Evolutionary conservation across 1,140 invertebrate genomes (phyloP).

Genomic region (Caenorhabditis tropicalis): DNA sequence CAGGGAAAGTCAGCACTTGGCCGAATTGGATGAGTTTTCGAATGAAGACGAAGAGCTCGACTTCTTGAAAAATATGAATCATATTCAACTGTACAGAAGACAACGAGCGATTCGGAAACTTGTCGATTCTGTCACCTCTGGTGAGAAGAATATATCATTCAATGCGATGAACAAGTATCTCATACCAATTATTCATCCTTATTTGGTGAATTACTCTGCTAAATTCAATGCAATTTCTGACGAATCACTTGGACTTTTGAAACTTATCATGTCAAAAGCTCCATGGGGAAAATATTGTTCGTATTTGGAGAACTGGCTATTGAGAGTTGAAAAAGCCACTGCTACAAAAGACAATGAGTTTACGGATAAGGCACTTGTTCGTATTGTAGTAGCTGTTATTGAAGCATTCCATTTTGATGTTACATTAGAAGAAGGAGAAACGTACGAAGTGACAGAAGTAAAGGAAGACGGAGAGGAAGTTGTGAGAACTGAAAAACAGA

Average conservation of each 20-base stretch:
- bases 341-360: constrained; percentile 80
- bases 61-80: constrained; percentile 52
- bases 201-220: constrained; percentile 28
- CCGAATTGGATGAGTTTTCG: constrained; percentile 9
- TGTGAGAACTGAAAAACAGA: constrained; percentile 65
- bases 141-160: constrained; percentile 60
- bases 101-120: constrained; percentile 20
- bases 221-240: constrained; percentile 81
- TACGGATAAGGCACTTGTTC: constrained; percentile 72
- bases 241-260: constrained; percentile 75
- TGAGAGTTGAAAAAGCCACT: constrained; percentile 78
- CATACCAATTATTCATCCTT: constrained; percentile 33
- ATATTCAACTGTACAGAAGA: constrained; percentile 48
- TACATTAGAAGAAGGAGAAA: constrained; percentile 40
- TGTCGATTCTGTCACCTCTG: constrained; percentile 40
- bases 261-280: constrained; percentile 48
- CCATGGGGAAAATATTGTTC: constrained; percentile 74
- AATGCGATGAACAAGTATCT: constrained; percentile 75
- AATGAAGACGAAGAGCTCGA: constrained; percentile 49
- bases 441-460: constrained; percentile 28
- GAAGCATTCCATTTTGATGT: constrained; percentile 93
- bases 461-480: constrained; percentile 65
- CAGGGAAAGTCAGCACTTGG: constrained; percentile 27
- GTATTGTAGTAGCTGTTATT: constrained; percentile 83
- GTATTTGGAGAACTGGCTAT: constrained; percentile 81